Evolutionary conservation across 1,140 invertebrate species (phyloP).

Genomic region (Cecropterus lyciades): DNA sequence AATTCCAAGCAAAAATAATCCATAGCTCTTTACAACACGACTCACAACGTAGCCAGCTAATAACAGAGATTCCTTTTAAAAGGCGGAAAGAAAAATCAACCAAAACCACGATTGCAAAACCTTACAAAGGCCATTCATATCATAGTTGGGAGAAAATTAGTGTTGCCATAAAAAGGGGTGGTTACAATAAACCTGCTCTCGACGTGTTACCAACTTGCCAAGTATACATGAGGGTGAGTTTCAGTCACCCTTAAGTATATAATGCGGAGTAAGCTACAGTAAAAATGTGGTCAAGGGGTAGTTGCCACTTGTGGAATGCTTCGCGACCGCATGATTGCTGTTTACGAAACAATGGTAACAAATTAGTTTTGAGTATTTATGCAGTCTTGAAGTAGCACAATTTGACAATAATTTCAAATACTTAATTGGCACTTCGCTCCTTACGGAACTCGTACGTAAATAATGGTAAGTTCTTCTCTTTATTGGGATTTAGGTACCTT

Average conservation of each 20-base stretch:
- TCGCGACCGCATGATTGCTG: background rate
- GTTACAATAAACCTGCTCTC: constrained; percentile 19
- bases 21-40: too few relatives aligned
- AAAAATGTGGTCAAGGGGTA: constrained; percentile 29
- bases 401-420: too few relatives aligned
- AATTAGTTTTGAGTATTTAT: background rate
- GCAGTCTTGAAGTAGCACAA: background rate
- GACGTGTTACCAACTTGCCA: constrained; percentile 6
- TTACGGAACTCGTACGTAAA: too few relatives aligned
- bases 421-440: too few relatives aligned
- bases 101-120: constrained; percentile 2
- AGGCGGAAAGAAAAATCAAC: constrained; percentile 2
- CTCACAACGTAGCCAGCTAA: background rate
- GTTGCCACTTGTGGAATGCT: constrained; percentile 11
- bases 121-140: constrained; percentile 9
- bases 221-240: constrained; percentile 24
- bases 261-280: constrained; percentile 8
- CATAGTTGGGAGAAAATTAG: constrained; percentile 21
- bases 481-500: too few relatives aligned
- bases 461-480: too few relatives aligned
- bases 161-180: background rate
- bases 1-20: too few relatives aligned
- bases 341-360: background rate
- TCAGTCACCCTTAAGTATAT: constrained; percentile 27
- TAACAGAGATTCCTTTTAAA: background rate